Percentiles rank a stretch among this genome's conserved stretches.
phyloP scores from a whole-genome alignment of 1,140 invertebrate genomes.

The Apolygus lucorum region DNA sequence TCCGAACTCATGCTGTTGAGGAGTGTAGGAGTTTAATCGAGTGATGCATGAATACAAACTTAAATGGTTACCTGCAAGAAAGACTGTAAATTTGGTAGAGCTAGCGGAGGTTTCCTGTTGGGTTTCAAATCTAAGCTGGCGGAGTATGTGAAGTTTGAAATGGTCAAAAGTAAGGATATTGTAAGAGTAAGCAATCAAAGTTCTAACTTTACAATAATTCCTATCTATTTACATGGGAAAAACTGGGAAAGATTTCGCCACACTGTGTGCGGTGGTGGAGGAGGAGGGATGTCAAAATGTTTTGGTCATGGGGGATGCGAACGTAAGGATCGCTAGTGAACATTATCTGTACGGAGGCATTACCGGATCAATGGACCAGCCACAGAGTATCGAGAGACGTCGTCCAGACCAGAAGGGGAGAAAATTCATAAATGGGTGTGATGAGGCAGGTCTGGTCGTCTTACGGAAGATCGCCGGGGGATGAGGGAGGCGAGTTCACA shows the following conservation, averaged over 20 bases:
- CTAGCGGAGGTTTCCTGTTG: constrained; percentile 6
- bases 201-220: neutral
- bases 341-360: neutral
- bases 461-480: neutral
- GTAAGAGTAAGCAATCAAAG: neutral
- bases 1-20: neutral
- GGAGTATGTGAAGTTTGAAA: neutral
- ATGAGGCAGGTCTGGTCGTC: neutral
- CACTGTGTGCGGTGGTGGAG: neutral
- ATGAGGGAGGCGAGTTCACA: neutral
- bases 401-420: neutral
- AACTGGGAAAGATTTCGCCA: neutral
- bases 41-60: neutral
- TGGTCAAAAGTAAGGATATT: neutral
- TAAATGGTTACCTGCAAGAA: neutral
- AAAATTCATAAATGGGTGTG: neutral
- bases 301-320: neutral
- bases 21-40: neutral
- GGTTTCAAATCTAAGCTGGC: neutral
- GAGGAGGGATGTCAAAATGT: neutral
- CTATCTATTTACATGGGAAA: neutral
- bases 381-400: neutral
- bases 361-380: neutral
- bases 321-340: neutral
- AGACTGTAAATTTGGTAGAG: neutral